Conservation (phyloP, 30 jellyfish, hydroid and myxozoan genomes). For the Catostylus mosaicus region DNA sequence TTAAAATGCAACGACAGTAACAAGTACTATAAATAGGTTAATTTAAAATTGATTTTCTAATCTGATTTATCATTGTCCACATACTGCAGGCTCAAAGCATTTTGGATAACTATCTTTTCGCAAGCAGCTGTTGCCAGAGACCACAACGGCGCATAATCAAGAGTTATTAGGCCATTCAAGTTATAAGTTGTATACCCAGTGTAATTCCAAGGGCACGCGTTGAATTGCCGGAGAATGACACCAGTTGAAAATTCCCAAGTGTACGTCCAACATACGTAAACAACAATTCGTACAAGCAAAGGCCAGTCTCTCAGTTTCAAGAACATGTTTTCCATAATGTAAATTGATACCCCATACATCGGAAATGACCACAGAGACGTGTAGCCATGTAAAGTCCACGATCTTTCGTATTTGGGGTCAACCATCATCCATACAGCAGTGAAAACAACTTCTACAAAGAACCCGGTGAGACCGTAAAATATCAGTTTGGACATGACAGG, state of each 20-base stretch:
- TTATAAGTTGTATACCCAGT: slow-evolving; percentile 82
- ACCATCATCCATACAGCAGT: slow-evolving; percentile 86
- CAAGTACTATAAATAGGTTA: background rate
- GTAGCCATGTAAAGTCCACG: slow-evolving; percentile 92
- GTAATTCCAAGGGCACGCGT: slow-evolving; percentile 98
- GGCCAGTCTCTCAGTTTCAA: slow-evolving; percentile 42
- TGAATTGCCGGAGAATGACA: slow-evolving; percentile 69
- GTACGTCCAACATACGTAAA: slow-evolving; percentile 90
- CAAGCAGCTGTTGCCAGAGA: slow-evolving; percentile 84
- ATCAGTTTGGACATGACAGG: slow-evolving; percentile 81
- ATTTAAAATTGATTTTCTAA: background rate
- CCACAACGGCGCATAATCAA: slow-evolving; percentile 96
- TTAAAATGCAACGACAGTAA: too few relatives aligned
- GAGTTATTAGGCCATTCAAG: slow-evolving; percentile 84
- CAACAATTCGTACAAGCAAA: slow-evolving; percentile 66
- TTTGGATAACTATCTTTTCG: slow-evolving; percentile 73
- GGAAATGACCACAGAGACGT: slow-evolving; percentile 98
- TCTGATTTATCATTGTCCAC: slow-evolving; percentile 9
- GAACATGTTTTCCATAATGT: slow-evolving; percentile 75
- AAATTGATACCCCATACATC: slow-evolving; percentile 79
- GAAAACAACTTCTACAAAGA: slow-evolving; percentile 87
- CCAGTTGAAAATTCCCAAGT: slow-evolving; percentile 93
- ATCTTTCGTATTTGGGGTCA: slow-evolving; percentile 71
- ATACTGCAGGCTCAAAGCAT: slow-evolving; percentile 73
- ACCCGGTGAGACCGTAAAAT: slow-evolving; percentile 90